Base-by-base conservation (phyloP, 1,140 invertebrate species). In the Prorops nasuta region DNA sequence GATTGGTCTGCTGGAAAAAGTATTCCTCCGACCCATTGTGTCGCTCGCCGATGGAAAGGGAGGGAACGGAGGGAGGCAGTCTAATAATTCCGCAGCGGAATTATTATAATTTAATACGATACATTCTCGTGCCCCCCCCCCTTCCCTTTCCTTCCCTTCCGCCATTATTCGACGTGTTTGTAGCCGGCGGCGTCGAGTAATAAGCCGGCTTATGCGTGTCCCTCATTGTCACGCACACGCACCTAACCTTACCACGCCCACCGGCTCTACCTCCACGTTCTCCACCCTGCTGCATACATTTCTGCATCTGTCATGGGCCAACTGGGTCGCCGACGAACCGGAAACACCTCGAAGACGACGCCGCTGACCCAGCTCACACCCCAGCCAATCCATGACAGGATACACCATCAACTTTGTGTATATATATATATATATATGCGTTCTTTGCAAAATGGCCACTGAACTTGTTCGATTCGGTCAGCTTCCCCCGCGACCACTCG, bases 71-170 rank as follows among this genome's bases (percentile, higher is more conserved):
- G 17, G 36, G n/a, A 15, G 36, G 20, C 49, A 56, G 34, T 60
- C 51, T 56, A 64, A 63, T 60, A 59, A 67, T 61, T 58, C 61
- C 53, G 45, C 51, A 34, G 42, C 40, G 56, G 63, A 68, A 69
- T 69, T 66, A 70, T 69, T 70, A 70, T 70, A 70, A 70, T 71
- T 71, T 63, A 67, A 70, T 70, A 66, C 58, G 60, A 69, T 54
- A 37, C 48, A 21, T 20, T 44, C 42, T 19, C n/a, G 10, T 60
- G 62, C 46, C 45, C 51, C 43, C 21, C 58, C 55, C 55, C 45
- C 42, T 22, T 46, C 20, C 35, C n/a, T 21, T 37, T 36, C 49
- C 34, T 17, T 35, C 37, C 44, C 46, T 46, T 39, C 47, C 18
- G 49, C 60, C 58, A 69, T 71, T 67, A 66, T 67, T 65, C 61